Percentiles rank a stretch among this genome's conserved stretches.
phyloP scores from a whole-genome alignment of 2,797 vertebrate species.

The Enteromius anoplus region DNA sequence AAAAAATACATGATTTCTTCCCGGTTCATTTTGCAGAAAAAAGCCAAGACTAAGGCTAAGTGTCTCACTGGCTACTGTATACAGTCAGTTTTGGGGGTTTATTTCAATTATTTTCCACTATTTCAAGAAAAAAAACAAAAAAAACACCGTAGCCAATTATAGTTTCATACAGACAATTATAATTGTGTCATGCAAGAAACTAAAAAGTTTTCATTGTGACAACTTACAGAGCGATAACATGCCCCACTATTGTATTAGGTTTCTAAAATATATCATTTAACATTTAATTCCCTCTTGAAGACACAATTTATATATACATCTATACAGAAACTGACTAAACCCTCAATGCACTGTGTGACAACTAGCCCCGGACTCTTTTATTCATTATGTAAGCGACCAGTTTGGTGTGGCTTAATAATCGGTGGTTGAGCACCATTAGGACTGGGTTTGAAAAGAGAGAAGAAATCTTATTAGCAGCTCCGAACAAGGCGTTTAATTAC shows the following conservation, averaged over 20 bases:
- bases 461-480: conserved; percentile 9
- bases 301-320: not conserved
- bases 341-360: not conserved
- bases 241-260: not conserved
- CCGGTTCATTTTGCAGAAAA: not conserved
- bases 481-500: not conserved
- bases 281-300: too few species aligned
- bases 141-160: not conserved
- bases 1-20: not conserved
- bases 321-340: not conserved
- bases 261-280: not conserved
- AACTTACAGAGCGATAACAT: not conserved
- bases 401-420: not conserved
- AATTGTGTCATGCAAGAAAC: not conserved
- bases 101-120: not conserved
- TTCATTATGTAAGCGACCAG: not conserved
- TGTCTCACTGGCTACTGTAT: not conserved
- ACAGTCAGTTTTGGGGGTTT: not conserved
- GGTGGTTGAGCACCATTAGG: not conserved
- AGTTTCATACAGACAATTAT: not conserved
- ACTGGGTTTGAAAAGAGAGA: not conserved
- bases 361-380: not conserved
- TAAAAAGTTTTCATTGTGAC: not conserved
- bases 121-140: not conserved
- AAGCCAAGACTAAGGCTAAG: not conserved